Percentiles rank a stretch among this genome's conserved stretches.
Conservation (phyloP, 2,797 vertebrate species). For the Poeciliopsis infans region DNA sequence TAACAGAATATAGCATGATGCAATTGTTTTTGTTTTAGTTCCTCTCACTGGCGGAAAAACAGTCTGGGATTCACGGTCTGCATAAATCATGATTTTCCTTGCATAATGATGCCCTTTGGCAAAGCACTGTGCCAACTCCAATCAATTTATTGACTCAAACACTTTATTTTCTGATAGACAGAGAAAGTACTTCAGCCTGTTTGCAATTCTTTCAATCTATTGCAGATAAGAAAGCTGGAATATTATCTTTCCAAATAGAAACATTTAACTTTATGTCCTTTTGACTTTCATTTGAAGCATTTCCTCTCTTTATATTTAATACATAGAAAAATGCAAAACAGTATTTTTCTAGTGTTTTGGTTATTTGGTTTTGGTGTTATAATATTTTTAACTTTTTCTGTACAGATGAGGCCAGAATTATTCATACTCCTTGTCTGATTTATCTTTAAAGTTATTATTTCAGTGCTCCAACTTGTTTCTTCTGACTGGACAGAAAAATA, state of each 20-base stretch:
- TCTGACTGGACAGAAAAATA: neutral
- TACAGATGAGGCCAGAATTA: neutral
- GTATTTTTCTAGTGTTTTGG: neutral
- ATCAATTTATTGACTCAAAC: neutral
- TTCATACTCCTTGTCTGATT: neutral
- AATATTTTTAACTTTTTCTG: neutral
- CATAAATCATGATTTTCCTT: slow-evolving; percentile 1
- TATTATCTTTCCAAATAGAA: neutral
- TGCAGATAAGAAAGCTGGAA: neutral
- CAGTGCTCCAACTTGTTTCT: neutral
- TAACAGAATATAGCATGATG: neutral
- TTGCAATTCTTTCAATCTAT: neutral
- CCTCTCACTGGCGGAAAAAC: neutral
- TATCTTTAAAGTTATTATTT: neutral
- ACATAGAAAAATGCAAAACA: neutral
- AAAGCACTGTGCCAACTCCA: neutral
- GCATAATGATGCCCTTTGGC: neutral
- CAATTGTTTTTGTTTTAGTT: neutral
- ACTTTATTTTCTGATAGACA: neutral
- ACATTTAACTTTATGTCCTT: neutral
- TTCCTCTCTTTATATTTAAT: neutral
- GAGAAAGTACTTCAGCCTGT: neutral
- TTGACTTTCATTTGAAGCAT: neutral
- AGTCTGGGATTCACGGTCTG: neutral
- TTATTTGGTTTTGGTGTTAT: neutral